phyloP scores from a whole-genome alignment of 2,113 vertebrate genomes.

The Tapirus terrestris region DNA sequence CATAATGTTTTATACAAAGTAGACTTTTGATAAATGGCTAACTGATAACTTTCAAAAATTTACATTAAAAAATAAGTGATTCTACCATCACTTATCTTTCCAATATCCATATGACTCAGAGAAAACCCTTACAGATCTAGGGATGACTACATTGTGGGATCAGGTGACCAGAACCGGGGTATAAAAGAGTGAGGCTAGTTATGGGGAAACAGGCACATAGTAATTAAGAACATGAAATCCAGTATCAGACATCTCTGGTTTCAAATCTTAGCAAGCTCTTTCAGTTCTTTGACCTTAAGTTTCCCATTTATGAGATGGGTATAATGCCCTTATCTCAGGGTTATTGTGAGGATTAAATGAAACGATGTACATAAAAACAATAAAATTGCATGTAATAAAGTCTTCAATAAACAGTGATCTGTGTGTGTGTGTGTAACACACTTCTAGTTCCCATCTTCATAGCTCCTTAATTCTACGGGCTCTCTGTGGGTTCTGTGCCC shows the following conservation, averaged over 20 bases:
- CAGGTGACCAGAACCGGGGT: not conserved
- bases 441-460: not conserved
- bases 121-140: not conserved
- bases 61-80: not conserved
- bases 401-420: not conserved
- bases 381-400: not conserved
- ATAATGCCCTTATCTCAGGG: not conserved
- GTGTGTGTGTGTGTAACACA: not conserved
- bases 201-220: not conserved
- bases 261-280: not conserved
- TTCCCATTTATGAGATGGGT: not conserved
- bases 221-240: not conserved
- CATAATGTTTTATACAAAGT: not conserved
- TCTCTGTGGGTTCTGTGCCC: not conserved
- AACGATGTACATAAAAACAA: not conserved
- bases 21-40: not conserved
- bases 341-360: not conserved
- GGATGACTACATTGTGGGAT: not conserved
- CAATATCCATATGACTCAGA: not conserved
- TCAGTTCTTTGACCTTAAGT: not conserved
- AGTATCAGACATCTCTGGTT: not conserved
- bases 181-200: not conserved
- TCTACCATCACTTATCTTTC: not conserved
- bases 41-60: not conserved
- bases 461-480: not conserved